phyloP scores from a whole-genome alignment of 2,113 vertebrate genomes.

The Oncorhynchus gorbuscha region DNA sequence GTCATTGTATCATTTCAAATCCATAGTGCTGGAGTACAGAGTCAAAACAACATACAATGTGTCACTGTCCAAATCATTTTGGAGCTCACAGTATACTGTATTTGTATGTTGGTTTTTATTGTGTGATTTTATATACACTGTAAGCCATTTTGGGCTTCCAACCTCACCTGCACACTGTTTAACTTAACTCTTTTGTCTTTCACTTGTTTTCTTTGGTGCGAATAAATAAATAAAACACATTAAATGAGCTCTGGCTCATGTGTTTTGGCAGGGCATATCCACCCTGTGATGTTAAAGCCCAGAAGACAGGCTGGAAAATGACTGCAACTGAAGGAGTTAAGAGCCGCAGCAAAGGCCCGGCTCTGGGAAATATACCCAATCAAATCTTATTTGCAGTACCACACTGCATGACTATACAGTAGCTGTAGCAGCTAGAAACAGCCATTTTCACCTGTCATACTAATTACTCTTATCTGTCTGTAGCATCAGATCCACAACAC shows the following conservation, averaged over 20 bases:
- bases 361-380: conserved; percentile 48
- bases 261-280: conserved; percentile 28
- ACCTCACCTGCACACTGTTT: too few species aligned
- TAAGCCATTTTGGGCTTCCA: too few species aligned
- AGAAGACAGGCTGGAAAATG: conserved; percentile 39
- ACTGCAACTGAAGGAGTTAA: conserved; percentile 50
- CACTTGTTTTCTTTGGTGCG: too few species aligned
- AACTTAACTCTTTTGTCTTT: too few species aligned
- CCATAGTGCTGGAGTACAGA: too few species aligned
- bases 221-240: conserved; percentile 7
- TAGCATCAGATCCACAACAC: conserved; percentile 43
- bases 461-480: conserved; percentile 61
- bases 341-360: conserved; percentile 20
- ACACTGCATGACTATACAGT: conserved; percentile 16
- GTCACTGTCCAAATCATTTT: too few species aligned
- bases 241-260: conserved; percentile 23
- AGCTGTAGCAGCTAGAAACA: conserved; percentile 48
- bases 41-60: too few species aligned
- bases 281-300: conserved; percentile 41
- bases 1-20: too few species aligned
- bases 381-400: conserved; percentile 41
- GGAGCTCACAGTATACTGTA: too few species aligned
- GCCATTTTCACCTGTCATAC: conserved; percentile 63
- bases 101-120: too few species aligned
- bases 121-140: too few species aligned